These are phyloP conservation scores for Tetramorium alpestre DNA, from an alignment of 1,140 invertebrate genomes.

Conservation along the genomic window DNA sequence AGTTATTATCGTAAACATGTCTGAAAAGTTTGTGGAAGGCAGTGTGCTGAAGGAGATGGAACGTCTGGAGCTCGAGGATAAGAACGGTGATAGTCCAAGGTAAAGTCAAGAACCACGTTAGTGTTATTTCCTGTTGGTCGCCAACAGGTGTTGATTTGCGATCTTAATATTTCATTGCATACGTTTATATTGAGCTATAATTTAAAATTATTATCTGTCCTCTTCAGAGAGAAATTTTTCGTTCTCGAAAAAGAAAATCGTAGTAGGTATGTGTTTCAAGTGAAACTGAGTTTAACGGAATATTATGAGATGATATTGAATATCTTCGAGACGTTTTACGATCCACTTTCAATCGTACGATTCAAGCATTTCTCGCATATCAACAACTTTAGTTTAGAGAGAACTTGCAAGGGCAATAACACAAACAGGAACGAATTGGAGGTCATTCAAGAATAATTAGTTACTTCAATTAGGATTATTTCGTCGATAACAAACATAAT, in stretches of 20 bases:
- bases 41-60: conserved; percentile 82
- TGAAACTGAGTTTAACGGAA: neutral
- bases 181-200: neutral
- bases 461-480: neutral
- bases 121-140: neutral
- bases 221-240: neutral
- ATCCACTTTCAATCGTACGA: neutral
- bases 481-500: neutral
- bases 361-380: neutral
- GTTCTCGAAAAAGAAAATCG: neutral
- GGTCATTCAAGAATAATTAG: neutral
- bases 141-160: neutral
- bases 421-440: neutral
- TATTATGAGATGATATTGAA: neutral
- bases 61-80: conserved; percentile 83
- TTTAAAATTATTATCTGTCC: neutral
- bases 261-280: too few relatives aligned
- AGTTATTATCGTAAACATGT: conserved; percentile 74
- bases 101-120: conserved; percentile 64
- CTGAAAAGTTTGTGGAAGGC: conserved; percentile 81
- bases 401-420: neutral
- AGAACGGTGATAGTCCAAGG: conserved; percentile 82
- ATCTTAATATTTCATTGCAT: neutral
- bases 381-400: neutral
- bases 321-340: neutral